These are phyloP conservation scores for Macropus fuliginosus DNA, from an alignment of 2,797 vertebrate genomes.

Conservation along the genomic window DNA sequence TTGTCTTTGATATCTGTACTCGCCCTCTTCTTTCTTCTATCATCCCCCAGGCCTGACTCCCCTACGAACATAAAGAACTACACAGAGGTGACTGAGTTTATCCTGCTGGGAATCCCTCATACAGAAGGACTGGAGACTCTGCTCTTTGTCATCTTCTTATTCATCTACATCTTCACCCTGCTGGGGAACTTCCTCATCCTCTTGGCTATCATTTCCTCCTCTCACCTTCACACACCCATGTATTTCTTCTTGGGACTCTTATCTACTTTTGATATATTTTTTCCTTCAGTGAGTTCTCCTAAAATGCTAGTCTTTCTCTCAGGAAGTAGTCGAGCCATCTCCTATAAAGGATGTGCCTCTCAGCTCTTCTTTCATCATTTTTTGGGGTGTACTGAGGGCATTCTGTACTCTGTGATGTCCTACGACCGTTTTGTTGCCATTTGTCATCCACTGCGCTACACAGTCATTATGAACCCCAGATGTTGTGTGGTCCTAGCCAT, in stretches of 20 bases:
- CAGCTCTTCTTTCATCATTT: constrained; percentile 36
- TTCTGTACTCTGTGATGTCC: constrained; percentile 30
- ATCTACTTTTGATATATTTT: background rate
- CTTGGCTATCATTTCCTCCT: background rate
- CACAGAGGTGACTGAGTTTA: background rate
- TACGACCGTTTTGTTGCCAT: constrained; percentile 46
- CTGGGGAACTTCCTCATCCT: background rate
- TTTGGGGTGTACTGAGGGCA: constrained; percentile 29
- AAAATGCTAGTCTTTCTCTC: background rate
- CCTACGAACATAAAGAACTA: background rate
- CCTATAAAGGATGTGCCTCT: background rate
- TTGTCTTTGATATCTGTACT: background rate
- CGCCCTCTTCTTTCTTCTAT: background rate
- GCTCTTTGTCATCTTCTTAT: background rate
- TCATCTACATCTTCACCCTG: background rate
- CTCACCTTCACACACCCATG: background rate
- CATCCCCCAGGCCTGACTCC: background rate
- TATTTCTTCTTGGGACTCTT: background rate
- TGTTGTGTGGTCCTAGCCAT: background rate
- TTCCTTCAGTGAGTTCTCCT: background rate
- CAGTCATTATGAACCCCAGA: constrained; percentile 7
- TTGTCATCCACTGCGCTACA: constrained; percentile 28
- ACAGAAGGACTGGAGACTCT: background rate
- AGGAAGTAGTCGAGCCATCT: background rate
- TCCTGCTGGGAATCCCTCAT: background rate